Evolutionary conservation across 2,797 vertebrate genomes (phyloP).

Genomic region (Rhynchotus rufescens): DNA sequence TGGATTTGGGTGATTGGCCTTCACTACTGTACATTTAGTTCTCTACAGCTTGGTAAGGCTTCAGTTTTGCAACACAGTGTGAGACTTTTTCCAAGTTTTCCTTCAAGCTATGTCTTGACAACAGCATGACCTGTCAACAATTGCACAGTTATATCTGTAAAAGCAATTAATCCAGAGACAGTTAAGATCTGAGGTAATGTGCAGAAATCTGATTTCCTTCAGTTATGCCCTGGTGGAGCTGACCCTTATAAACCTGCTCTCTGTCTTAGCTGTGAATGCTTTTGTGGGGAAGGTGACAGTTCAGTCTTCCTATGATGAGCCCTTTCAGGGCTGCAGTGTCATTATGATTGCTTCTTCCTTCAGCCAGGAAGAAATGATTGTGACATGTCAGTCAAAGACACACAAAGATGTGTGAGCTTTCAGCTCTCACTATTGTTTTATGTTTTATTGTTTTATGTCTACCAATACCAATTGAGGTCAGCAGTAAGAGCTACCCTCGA

Average conservation of each 20-base stretch:
- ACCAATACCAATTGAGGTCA: neutral
- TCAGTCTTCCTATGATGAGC: neutral
- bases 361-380: neutral
- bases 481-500: neutral
- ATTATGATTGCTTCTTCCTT: neutral
- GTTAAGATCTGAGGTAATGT: neutral
- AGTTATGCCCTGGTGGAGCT: neutral
- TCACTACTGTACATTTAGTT: neutral
- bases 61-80: neutral
- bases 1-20: neutral
- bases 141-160: neutral
- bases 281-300: neutral
- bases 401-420: neutral
- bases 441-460: neutral
- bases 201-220: neutral
- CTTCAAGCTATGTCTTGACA: neutral
- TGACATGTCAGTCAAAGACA: no score
- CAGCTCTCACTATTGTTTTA: neutral
- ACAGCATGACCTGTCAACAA: neutral
- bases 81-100: neutral
- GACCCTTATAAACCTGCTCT: neutral
- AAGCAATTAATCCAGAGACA: neutral
- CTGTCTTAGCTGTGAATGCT: accelerated
- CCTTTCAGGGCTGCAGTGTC: neutral
- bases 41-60: neutral